A percentile compares a stretch with the other conserved stretches of the same genome.
phyloP scores from a whole-genome alignment of 2,797 vertebrate species.

The Hemitrygon akajei region DNA sequence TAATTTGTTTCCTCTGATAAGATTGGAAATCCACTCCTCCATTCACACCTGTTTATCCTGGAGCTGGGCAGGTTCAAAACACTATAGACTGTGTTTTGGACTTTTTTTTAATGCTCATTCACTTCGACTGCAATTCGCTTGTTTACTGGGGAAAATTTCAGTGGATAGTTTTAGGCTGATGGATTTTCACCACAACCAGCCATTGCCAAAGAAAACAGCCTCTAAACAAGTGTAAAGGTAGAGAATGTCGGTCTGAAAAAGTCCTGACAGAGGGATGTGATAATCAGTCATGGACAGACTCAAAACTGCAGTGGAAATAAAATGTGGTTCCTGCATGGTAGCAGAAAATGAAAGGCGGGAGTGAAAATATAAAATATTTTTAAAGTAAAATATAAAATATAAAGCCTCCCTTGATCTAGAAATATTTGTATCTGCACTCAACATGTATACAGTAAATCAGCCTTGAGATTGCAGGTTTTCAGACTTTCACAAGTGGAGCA shows the following conservation, averaged over 20 bases:
- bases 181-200: neutral
- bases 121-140: no score
- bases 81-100: no score
- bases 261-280: neutral
- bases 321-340: neutral
- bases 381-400: neutral
- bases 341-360: neutral
- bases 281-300: neutral
- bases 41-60: no score
- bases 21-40: no score
- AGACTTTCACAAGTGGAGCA: neutral
- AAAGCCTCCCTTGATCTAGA: neutral
- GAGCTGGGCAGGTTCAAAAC: no score
- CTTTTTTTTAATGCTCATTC: no score
- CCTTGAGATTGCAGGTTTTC: neutral
- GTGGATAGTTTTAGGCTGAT: neutral
- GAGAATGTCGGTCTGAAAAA: neutral
- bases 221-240: neutral
- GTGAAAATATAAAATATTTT: neutral
- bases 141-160: no score
- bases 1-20: neutral
- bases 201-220: neutral
- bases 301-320: neutral
- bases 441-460: neutral
- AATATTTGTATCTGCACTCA: neutral